Evolutionary conservation across 2,888 invertebrate genomes (phyloP), one percentile per base, ranked within the genome.

Genomic region (Metacarcinus magister): DNA sequence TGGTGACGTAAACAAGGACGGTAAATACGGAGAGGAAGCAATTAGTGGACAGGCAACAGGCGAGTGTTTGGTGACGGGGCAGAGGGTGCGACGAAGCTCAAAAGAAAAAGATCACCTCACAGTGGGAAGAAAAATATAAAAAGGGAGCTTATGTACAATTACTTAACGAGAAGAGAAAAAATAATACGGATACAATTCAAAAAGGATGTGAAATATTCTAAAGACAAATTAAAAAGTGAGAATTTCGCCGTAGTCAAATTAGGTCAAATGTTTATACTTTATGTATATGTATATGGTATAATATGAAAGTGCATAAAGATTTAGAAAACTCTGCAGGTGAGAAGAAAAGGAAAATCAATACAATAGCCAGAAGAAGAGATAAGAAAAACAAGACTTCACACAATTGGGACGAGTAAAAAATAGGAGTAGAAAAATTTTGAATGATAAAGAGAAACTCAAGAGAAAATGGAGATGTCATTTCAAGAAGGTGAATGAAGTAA

Each of bases 21-120:
- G 67, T 67, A 67, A 67, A 67, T 67, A 67, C n/a, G n/a, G 67
- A n/a, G n/a, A 67, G n/a, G 67, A 67, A n/a, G 67, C 67, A 67
- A 67, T 67, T 67, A 67, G 67, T n/a, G 67, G 67, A n/a, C n/a
- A n/a, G n/a, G 8, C n/a, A 67, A n/a, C n/a, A 67, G 67, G 8
- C 67, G n/a, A 67, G 67, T 67, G 67, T n/a, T 67, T 67, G n/a
- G 2, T 67, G n/a, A n/a, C 13, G 13, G 67, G 67, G 67, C 4
- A 67, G n/a, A 67, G 67, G 67, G 60, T 67, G 13, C 60, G 60
- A 67, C 60, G 19, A 67, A 4, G 60, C 60, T 67, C 16, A 54
- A 67, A 23, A n/a, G 67, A 67, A 67, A 67, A 67, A 67, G n/a
- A 67, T 67, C 67, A 67, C n/a, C 67, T 19, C n/a, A 23, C n/a